These are phyloP conservation scores for Phasia obesa DNA, from an alignment of 2,888 invertebrate genomes.

Conservation along the genomic window DNA sequence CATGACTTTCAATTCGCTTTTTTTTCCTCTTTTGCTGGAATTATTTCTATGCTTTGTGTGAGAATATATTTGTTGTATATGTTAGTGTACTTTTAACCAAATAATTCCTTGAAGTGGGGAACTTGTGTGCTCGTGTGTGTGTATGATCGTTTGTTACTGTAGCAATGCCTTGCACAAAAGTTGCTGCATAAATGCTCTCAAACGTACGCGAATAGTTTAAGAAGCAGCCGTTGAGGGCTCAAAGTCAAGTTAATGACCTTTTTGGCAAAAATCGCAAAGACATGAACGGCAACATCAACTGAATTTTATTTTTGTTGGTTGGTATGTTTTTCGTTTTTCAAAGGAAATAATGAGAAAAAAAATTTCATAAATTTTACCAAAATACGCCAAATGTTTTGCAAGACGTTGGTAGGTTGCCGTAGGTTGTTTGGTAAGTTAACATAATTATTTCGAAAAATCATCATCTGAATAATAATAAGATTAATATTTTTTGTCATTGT, in stretches of 20 bases:
- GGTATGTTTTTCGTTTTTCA: background rate
- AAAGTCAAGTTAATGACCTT: constrained; percentile 70
- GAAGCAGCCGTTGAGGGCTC: constrained; percentile 45
- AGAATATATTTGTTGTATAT: constrained; percentile 12
- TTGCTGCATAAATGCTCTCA: constrained; percentile 24
- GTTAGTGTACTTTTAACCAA: constrained; percentile 5
- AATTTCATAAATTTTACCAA: constrained; percentile 35
- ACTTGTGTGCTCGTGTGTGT: background rate
- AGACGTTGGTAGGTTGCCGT: background rate
- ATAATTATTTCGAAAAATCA: background rate
- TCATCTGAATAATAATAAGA: background rate
- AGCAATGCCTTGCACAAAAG: constrained; percentile 37
- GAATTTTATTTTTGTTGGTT: constrained; percentile 11
- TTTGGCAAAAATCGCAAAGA: constrained; percentile 44
- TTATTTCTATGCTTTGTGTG: constrained; percentile 17
- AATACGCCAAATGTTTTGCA: constrained; percentile 16
- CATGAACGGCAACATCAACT: constrained; percentile 31
- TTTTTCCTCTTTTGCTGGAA: background rate
- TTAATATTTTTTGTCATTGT: background rate
- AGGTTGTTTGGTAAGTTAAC: background rate
- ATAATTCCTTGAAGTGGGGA: constrained; percentile 7
- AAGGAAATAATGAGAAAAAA: constrained; percentile 38
- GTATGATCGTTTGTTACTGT: background rate
- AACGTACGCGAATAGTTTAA: constrained; percentile 14
- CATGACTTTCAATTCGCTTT: constrained; percentile 2